These are phyloP conservation scores for Promerops cafer DNA, from an alignment of 2,113 vertebrate species.

Conservation along the genomic window DNA sequence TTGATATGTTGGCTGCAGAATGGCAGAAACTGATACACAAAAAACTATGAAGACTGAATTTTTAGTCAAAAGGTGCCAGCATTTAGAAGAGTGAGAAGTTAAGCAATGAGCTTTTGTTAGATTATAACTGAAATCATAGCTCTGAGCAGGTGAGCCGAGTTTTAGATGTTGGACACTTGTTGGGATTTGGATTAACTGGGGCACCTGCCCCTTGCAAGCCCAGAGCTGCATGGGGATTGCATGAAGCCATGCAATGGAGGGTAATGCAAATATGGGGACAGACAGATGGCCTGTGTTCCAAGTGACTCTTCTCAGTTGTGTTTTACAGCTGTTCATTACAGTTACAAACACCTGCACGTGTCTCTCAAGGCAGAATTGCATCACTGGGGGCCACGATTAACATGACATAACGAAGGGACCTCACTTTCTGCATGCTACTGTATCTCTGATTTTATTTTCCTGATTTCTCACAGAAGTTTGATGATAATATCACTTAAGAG, in stretches of 20 bases:
- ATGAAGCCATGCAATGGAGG: neutral
- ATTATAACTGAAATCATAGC: neutral
- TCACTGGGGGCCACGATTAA: neutral
- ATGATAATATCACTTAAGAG: neutral
- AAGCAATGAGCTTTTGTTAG: neutral
- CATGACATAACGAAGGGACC: neutral
- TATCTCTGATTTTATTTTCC: neutral
- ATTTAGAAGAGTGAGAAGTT: neutral
- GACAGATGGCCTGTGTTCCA: neutral
- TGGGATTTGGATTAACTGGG: neutral
- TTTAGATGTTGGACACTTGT: neutral
- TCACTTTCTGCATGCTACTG: fast-evolving
- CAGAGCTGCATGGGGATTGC: neutral
- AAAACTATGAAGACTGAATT: neutral
- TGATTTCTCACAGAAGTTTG: neutral
- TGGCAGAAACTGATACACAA: neutral
- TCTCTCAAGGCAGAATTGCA: neutral
- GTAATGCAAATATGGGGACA: neutral
- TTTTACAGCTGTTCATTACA: neutral
- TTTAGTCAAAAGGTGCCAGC: neutral
- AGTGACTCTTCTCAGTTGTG: neutral
- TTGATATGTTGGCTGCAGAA: neutral
- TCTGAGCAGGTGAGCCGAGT: neutral
- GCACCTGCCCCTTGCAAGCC: neutral
- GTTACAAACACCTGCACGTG: neutral